Evolutionary conservation across 2,797 vertebrate genomes (phyloP), one percentile per base, ranked within the genome.

Genomic region (Nyctalus aviator): DNA sequence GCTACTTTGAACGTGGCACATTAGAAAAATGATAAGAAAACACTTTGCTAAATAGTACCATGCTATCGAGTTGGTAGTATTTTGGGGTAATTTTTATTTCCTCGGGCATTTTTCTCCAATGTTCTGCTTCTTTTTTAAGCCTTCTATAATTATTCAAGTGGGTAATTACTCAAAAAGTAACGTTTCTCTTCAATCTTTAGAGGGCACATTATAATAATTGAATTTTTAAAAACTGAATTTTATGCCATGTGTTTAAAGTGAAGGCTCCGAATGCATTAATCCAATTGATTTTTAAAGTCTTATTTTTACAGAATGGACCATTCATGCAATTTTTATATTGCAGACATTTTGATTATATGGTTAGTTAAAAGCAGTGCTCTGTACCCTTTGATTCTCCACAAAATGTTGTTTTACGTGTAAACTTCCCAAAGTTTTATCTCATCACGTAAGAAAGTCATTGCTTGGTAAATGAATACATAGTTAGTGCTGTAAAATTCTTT

Each of bases 171-270:
- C 12, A 77, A 95, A 95, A 93, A n/a, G 64, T 23, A 46, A 8
- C 87, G 4, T 78, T 94, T 88, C 87, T 77, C 66, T 77, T 93
- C 35, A 50, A 13, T 85, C 37, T 88, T 85, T 71, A 78, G 48
- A 88, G 48, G 57, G 14, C 23, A 88, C 35, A 92, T 85, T 88
- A 69, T 84, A 88, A 90, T 88, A 90, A 94, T 11, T 44, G 50
- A 92, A 55, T 81, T 91, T 94, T 89, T 78, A 55, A 59, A 93
- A 95, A 89, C 69, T 57, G 68, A 95, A 21, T 72, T 57, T 90
- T 88, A 88, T 88, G 53, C n/a, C 77, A 55, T 59, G 14, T 68
- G 17, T 87, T 95, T 92, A 73, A 93, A 94, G 75, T 78, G 72
- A 92, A 94, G 20, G 37, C 37, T 91, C n/a, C 62, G 46, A 71